Evolutionary conservation across 2,888 invertebrate genomes (phyloP).

Genomic region (Monoplex corrugatus): DNA sequence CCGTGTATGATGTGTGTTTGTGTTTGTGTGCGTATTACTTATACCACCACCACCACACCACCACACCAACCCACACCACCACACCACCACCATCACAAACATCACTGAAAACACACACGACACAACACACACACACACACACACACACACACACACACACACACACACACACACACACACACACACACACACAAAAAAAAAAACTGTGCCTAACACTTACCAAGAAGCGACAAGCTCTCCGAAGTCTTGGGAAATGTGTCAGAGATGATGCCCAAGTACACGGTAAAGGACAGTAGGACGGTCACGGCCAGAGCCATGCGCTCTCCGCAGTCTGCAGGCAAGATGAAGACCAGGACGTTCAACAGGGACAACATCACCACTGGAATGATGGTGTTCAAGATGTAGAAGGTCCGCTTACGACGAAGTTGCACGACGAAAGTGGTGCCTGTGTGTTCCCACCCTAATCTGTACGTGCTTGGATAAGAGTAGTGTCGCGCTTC

Average conservation of each 20-base stretch:
- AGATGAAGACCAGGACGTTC: constrained; percentile 67
- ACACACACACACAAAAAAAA: too few species aligned
- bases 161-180: too few species aligned
- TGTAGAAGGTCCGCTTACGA: constrained; percentile 65
- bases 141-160: too few species aligned
- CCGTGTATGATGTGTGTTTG: too few species aligned
- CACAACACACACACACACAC: too few species aligned
- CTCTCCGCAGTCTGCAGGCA: constrained; percentile 68
- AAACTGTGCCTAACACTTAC: constrained; percentile 55
- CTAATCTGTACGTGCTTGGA: constrained; percentile 62
- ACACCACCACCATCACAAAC: too few species aligned
- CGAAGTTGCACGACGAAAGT: constrained; percentile 62
- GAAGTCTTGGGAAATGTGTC: constrained; percentile 70
- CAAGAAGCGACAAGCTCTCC: constrained; percentile 66
- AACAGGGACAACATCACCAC: constrained; percentile 67
- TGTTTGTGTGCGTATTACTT: too few species aligned
- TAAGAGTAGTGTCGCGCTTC: constrained; percentile 57
- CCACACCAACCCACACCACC: too few species aligned
- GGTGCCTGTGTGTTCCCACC: constrained; percentile 65
- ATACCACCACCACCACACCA: too few species aligned
- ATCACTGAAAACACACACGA: too few species aligned
- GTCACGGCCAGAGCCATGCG: constrained; percentile 69
- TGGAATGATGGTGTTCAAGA: constrained; percentile 66
- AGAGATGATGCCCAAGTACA: constrained; percentile 68
- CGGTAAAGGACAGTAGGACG: constrained; percentile 67